Evolutionary conservation across 2,797 vertebrate genomes (phyloP).

Genomic region (Botia kubotai): DNA sequence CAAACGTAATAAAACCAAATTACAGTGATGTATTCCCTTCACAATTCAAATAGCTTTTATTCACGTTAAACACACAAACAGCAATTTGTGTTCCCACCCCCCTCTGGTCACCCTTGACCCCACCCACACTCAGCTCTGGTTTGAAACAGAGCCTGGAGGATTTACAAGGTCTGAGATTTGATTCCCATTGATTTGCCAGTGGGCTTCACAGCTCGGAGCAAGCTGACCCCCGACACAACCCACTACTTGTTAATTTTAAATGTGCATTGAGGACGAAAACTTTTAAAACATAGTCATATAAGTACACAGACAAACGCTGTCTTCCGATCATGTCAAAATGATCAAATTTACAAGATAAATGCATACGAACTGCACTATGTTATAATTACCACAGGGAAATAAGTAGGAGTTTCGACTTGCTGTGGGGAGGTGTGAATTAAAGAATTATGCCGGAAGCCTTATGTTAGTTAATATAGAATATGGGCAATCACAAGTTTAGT

Average conservation of each 20-base stretch:
- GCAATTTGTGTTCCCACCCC: slow-evolving; percentile 31
- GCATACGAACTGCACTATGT: not conserved
- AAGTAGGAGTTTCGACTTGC: not conserved
- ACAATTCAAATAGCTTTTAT: slow-evolving; percentile 28
- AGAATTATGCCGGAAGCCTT: not conserved
- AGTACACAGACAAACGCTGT: not conserved
- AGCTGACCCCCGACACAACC: slow-evolving; percentile 36
- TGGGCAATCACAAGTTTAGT: no score
- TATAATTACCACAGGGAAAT: not conserved
- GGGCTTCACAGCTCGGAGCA: slow-evolving; percentile 26
- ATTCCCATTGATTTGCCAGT: slow-evolving; percentile 47
- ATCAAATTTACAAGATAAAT: not conserved
- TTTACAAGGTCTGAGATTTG: slow-evolving; percentile 46
- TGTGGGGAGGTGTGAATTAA: not conserved
- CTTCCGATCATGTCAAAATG: slow-evolving; percentile 4
- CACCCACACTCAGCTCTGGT: slow-evolving; percentile 32
- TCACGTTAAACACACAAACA: slow-evolving; percentile 41
- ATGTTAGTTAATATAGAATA: no score
- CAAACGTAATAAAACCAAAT: slow-evolving; percentile 49
- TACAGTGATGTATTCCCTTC: slow-evolving; percentile 18
- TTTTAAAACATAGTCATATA: not conserved
- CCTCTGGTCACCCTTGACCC: slow-evolving; percentile 28
- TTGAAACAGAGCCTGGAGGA: slow-evolving; percentile 43
- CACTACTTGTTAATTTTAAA: slow-evolving; percentile 34
- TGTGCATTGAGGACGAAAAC: not conserved